Percentiles rank a stretch among this genome's conserved stretches.
These are phyloP conservation scores for Coturnix japonica DNA, from an alignment of 2,113 vertebrate genomes.

Conservation along the genomic window DNA sequence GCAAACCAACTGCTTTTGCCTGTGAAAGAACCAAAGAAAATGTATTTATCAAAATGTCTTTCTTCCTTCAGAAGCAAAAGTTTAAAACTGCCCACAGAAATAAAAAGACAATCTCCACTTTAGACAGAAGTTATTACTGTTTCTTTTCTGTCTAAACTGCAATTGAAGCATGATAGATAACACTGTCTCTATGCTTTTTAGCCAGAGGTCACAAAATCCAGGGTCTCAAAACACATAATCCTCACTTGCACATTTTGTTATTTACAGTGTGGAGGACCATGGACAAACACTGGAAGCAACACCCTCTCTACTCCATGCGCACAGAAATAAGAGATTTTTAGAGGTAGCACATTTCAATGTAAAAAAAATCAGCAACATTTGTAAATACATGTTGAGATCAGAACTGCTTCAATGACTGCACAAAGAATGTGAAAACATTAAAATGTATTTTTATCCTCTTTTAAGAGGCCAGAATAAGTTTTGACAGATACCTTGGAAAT, in stretches of 20 bases:
- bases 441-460: not conserved
- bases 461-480: not conserved
- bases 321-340: not conserved
- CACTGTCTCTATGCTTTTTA: not conserved
- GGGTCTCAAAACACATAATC: not conserved
- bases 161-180: not conserved
- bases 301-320: not conserved
- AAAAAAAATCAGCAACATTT: too few species aligned
- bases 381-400: not conserved
- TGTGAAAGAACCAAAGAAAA: conserved; percentile 49
- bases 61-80: not conserved
- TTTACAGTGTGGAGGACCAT: not conserved
- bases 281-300: not conserved
- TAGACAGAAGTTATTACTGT: not conserved
- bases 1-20: conserved; percentile 88
- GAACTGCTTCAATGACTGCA: not conserved
- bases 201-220: not conserved
- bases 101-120: not conserved
- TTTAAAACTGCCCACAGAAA: not conserved
- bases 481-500: not conserved
- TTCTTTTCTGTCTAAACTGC: not conserved
- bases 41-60: not conserved
- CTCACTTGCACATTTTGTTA: not conserved
- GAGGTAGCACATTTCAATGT: not conserved
- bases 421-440: not conserved